phyloP scores from a whole-genome alignment of 2,888 invertebrate species.

The Ceratothoa steindachneri region DNA sequence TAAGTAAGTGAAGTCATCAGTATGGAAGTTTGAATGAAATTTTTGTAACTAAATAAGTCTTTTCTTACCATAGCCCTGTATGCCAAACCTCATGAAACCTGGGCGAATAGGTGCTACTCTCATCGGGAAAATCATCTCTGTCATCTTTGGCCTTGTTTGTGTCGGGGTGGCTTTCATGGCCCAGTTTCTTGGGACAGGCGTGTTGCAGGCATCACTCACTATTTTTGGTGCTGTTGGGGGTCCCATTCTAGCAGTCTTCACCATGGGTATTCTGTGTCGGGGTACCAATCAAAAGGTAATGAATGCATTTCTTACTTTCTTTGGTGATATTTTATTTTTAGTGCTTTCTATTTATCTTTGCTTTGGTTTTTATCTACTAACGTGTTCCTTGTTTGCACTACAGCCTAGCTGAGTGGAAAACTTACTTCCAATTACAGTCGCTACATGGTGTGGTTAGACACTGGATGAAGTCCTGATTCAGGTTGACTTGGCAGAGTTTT shows the following conservation, averaged over 20 bases:
- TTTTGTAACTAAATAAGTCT: too few species aligned
- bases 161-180: slow-evolving; percentile 77
- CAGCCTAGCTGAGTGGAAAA: too few species aligned
- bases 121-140: slow-evolving; percentile 60
- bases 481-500: too few species aligned
- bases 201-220: slow-evolving; percentile 80
- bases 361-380: too few species aligned
- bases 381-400: too few species aligned
- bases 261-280: slow-evolving; percentile 76
- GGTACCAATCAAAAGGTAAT: slow-evolving; percentile 66
- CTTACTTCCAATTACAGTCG: too few species aligned
- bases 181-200: slow-evolving; percentile 68
- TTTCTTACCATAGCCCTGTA: slow-evolving; percentile 43
- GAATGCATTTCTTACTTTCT: too few species aligned
- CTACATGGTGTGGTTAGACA: too few species aligned
- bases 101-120: slow-evolving; percentile 36
- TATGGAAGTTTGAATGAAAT: too few species aligned
- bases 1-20: neutral
- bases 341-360: too few species aligned
- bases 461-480: too few species aligned
- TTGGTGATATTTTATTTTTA: too few species aligned
- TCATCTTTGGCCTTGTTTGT: slow-evolving; percentile 69
- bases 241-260: slow-evolving; percentile 77
- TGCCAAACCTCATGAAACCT: slow-evolving; percentile 29
- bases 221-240: slow-evolving; percentile 82